Evolutionary conservation across 2,888 invertebrate species (phyloP), one percentile per base, ranked within the genome.

Genomic region (Lamproptera curius): DNA sequence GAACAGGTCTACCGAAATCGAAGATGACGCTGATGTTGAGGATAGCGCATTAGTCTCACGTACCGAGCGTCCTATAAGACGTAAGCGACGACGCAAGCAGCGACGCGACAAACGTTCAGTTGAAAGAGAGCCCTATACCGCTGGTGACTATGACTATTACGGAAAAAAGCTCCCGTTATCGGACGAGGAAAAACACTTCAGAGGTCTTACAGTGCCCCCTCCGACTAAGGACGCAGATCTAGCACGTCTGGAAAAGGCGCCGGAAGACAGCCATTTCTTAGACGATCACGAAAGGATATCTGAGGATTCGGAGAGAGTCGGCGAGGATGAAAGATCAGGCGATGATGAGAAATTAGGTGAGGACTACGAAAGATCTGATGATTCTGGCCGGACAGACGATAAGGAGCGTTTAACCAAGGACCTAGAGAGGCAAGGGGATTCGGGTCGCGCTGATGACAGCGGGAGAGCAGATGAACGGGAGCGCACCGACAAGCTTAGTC

Each of bases 101-200:
- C 67, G 57, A 41, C 72, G 83, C 1, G 67, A 61, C 40, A 67
- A 70, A 2, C 73, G 85, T 1, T 67, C 76, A n/a, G 52, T 59
- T 0, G 58, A 57, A 6, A 55, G 57, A 2, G 72, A 73, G 16
- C 60, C 65, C 0, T 75, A 73, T 47, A 58, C 68, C 2, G 76
- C 72, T 2, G 79, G 70, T 0, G 73, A 78, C 43, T 84, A 77
- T 56, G 85, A 86, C 56, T 87, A 83, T 58, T 83, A 65, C 57
- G 86, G 85, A 2, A 67, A 72, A 1, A 75, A 77, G 46, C 52
- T 72, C 1, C 77, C 79, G 0, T 59, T 77, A 20, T 85, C 87
- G 0, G 65, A 78, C 11, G 83, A 86, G 55, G 87, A 88, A 52
- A 61, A 76, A 44, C 70, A 64, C 51, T 82, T 64, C 56, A 62